Evolutionary conservation across 2,113 vertebrate species (phyloP).

Genomic region (Antechinus stuartii): DNA sequence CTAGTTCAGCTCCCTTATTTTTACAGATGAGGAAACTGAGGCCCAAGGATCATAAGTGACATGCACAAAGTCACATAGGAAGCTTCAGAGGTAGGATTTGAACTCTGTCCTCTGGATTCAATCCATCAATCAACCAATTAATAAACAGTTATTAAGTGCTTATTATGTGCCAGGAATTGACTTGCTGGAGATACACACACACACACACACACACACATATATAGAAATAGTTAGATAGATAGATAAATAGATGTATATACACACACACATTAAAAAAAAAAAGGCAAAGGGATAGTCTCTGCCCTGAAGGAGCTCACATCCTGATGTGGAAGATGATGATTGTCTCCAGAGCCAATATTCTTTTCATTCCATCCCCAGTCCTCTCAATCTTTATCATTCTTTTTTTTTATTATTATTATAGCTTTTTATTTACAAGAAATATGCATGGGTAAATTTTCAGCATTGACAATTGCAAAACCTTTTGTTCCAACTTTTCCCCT

Average conservation of each 20-base stretch:
- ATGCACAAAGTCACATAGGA: neutral
- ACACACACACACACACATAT: too few species aligned
- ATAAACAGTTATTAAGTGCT: neutral
- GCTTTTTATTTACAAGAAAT: too few species aligned
- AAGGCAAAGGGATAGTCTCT: neutral
- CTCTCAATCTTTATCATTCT: neutral
- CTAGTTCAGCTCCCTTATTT: neutral
- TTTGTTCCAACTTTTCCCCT: too few species aligned
- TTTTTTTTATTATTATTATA: too few species aligned
- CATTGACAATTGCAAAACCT: too few species aligned
- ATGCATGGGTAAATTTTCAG: too few species aligned
- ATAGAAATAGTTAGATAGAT: too few species aligned
- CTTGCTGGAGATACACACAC: neutral
- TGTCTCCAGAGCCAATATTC: neutral
- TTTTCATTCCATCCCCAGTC: neutral
- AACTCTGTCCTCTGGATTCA: neutral
- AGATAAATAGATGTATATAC: too few species aligned
- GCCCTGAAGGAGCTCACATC: neutral
- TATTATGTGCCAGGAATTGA: neutral
- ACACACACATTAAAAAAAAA: neutral
- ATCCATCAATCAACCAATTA: neutral
- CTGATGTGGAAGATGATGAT: neutral
- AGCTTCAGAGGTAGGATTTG: neutral
- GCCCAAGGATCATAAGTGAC: neutral
- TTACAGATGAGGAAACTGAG: neutral